Percentiles rank a stretch among this genome's conserved stretches.
Conservation (phyloP, 1,140 invertebrate genomes). For the Sycobia sp. region DNA sequence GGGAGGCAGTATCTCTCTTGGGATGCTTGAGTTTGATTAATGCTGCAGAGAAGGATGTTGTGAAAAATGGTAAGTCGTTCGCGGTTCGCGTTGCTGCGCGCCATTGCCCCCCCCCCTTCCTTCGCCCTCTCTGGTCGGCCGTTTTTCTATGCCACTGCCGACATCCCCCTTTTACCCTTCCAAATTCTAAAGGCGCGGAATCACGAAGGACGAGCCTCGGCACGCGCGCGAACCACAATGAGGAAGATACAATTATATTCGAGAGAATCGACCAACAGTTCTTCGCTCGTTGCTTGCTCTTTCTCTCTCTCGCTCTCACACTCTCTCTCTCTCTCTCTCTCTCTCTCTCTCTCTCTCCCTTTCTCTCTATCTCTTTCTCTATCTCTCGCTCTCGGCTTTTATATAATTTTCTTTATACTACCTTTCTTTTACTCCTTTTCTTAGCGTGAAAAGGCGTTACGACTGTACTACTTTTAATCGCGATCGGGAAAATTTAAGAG, state of each 20-base stretch:
- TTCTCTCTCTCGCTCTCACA: too few relatives aligned
- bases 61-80: conserved; percentile 40
- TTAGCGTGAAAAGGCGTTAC: too few relatives aligned
- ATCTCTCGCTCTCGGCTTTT: too few relatives aligned
- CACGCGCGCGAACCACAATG: background rate
- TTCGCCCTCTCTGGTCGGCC: too few relatives aligned
- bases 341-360: background rate
- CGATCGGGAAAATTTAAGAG: too few relatives aligned
- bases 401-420: background rate
- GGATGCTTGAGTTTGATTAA: conserved; percentile 37
- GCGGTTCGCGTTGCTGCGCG: conserved; percentile 33
- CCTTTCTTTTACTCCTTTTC: too few relatives aligned
- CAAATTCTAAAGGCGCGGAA: conserved; percentile 30
- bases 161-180: background rate
- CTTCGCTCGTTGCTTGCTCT: background rate
- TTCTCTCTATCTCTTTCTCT: too few relatives aligned
- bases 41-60: conserved; percentile 26
- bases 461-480: too few relatives aligned
- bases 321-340: background rate
- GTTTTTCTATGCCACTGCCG: too few relatives aligned
- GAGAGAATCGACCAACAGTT: too few relatives aligned
- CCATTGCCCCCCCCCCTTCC: too few relatives aligned
- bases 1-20: too few relatives aligned
- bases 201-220: conserved; percentile 26
- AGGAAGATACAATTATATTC: conserved; percentile 17